A percentile compares a stretch with the other conserved stretches of the same genome.
Evolutionary conservation across 2,888 invertebrate genomes (phyloP).

Genomic region (Camptogramma bilineatum): DNA sequence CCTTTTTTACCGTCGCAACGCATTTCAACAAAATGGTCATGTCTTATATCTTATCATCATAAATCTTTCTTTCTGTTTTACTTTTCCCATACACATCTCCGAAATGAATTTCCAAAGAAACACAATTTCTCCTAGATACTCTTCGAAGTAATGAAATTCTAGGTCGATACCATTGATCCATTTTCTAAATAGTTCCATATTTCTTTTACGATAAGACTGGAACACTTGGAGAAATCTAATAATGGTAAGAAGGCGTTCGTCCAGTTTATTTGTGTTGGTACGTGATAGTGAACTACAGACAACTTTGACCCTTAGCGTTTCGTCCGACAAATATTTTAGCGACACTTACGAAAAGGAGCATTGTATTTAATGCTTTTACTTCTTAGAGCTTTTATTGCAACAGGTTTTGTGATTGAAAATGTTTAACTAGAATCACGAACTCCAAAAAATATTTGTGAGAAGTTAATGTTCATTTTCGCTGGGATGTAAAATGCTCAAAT

Average conservation of each 20-base stretch:
- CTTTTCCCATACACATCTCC: background rate
- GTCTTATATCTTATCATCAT: background rate
- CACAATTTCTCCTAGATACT: slow-evolving; percentile 9
- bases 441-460: background rate
- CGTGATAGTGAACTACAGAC: slow-evolving; percentile 50
- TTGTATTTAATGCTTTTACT: background rate
- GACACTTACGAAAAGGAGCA: slow-evolving; percentile 44
- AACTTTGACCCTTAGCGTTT: slow-evolving; percentile 56
- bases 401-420: background rate
- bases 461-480: background rate
- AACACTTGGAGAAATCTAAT: slow-evolving; percentile 41
- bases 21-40: background rate
- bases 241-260: slow-evolving; percentile 38
- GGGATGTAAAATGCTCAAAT: too few species aligned
- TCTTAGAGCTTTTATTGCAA: background rate
- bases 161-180: slow-evolving; percentile 17
- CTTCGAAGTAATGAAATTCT: slow-evolving; percentile 49
- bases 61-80: background rate
- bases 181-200: slow-evolving; percentile 35
- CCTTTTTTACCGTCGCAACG: background rate
- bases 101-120: slow-evolving; percentile 9
- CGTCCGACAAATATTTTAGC: slow-evolving; percentile 63
- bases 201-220: slow-evolving; percentile 33
- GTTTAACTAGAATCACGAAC: background rate
- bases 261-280: slow-evolving; percentile 41